Conservation (phyloP, 2,797 vertebrate species). For the Anguilla anguilla region DNA sequence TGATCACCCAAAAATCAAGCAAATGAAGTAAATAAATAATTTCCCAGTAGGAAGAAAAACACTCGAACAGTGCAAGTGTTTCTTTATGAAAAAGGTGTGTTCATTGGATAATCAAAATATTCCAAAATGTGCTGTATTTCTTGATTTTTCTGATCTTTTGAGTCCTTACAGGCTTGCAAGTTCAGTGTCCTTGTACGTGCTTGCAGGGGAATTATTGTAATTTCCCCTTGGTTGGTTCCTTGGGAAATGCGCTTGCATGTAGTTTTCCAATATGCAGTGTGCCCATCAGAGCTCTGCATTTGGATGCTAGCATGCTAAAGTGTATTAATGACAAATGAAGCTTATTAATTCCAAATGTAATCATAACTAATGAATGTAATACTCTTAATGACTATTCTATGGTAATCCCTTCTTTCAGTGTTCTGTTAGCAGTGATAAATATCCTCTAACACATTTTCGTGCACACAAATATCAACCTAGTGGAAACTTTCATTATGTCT, state of each 20-base stretch:
- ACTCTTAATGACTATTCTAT: constrained; percentile 1
- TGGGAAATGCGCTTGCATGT: constrained; percentile 8
- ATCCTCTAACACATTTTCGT: background rate
- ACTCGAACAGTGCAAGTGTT: too few relatives aligned
- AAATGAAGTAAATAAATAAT: too few relatives aligned
- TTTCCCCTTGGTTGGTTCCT: background rate
- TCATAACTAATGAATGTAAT: constrained; percentile 16
- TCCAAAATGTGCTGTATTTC: background rate
- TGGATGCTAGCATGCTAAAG: background rate
- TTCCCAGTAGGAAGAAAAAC: too few relatives aligned
- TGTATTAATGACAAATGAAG: constrained; percentile 5
- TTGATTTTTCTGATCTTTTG: background rate
- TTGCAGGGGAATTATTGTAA: background rate
- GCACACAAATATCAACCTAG: background rate
- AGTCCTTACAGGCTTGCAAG: constrained; percentile 7
- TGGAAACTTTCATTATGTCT: background rate
- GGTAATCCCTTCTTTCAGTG: background rate
- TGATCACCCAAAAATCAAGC: too few relatives aligned
- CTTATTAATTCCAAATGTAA: background rate
- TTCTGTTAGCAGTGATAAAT: background rate
- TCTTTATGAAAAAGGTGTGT: too few relatives aligned
- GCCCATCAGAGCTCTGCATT: background rate
- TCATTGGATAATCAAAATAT: background rate
- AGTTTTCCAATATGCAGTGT: background rate
- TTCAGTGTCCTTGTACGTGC: constrained; percentile 9